Conservation (phyloP, 2,888 invertebrate species). For the Villa cingulata region DNA sequence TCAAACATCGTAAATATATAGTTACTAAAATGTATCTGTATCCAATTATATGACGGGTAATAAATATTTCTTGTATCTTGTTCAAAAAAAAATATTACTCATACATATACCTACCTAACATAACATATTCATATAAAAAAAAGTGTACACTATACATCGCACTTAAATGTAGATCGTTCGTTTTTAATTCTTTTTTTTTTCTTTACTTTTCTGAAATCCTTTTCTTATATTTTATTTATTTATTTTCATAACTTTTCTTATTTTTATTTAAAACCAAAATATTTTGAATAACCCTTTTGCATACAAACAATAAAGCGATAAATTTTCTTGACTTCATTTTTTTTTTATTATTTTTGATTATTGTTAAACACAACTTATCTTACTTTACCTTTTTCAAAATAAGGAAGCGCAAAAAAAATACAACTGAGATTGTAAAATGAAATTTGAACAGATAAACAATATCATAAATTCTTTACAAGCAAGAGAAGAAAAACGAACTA, state of each 20-base stretch:
- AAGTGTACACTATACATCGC: too few relatives aligned
- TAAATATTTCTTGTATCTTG: background rate
- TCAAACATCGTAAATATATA: background rate
- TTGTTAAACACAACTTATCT: too few relatives aligned
- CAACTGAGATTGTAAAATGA: background rate
- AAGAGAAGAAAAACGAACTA: too few relatives aligned
- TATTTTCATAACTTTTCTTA: slow-evolving; percentile 3
- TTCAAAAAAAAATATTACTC: too few relatives aligned
- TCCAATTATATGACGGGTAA: slow-evolving; percentile 2
- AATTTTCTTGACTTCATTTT: background rate
- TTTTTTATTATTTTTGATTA: too few relatives aligned
- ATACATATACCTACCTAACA: too few relatives aligned
- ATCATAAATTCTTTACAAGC: background rate
- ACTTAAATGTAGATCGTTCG: background rate
- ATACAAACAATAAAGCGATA: background rate
- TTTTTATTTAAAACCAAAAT: slow-evolving; percentile 23
- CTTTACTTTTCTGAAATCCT: background rate
- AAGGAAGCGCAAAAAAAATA: too few relatives aligned
- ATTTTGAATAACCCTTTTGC: slow-evolving; percentile 22
- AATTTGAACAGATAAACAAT: background rate
- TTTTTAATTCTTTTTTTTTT: background rate
- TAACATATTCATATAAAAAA: too few relatives aligned
- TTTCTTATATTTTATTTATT: slow-evolving; percentile 10
- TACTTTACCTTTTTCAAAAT: too few relatives aligned
- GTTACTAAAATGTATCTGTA: background rate